Evolutionary conservation across 1,140 invertebrate genomes (phyloP).

Genomic region (Elysia chlorotica): DNA sequence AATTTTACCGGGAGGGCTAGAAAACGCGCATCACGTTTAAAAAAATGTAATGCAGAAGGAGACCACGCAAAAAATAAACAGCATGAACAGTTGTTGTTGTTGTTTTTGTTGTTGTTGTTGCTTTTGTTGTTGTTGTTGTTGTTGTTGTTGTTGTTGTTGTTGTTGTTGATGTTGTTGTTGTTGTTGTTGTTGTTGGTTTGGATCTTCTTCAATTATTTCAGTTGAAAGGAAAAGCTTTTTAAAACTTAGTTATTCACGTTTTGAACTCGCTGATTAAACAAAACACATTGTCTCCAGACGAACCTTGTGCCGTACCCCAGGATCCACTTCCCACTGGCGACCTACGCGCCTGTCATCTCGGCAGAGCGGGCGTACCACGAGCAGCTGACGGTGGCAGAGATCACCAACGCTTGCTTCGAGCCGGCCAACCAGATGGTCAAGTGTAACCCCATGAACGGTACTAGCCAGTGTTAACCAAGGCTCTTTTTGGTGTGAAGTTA

Average conservation of each 20-base stretch:
- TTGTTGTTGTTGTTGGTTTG: neutral
- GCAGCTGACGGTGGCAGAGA: conserved; percentile 71
- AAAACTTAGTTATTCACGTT: conserved; percentile 33
- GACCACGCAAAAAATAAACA: too few relatives aligned
- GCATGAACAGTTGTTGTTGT: too few relatives aligned
- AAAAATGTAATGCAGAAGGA: too few relatives aligned
- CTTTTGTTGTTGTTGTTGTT: too few relatives aligned
- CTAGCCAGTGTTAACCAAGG: too few relatives aligned
- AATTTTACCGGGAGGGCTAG: too few relatives aligned
- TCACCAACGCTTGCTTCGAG: conserved; percentile 76
- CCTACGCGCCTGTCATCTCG: conserved; percentile 46
- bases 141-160: neutral
- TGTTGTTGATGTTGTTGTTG: neutral
- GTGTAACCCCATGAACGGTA: conserved; percentile 80
- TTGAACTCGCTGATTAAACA: conserved; percentile 51
- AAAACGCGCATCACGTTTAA: too few relatives aligned
- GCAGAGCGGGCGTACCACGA: conserved; percentile 57
- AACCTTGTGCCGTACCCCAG: conserved; percentile 65
- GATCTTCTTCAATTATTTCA: neutral
- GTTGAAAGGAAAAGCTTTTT: neutral
- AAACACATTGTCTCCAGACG: conserved; percentile 68
- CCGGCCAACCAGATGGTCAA: conserved; percentile 91
- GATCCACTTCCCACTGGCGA: conserved; percentile 50
- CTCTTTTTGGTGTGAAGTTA: too few relatives aligned
- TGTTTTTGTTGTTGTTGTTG: too few relatives aligned